These are phyloP conservation scores for Solenopsis invicta DNA, from an alignment of 1,140 invertebrate genomes.

Conservation along the genomic window DNA sequence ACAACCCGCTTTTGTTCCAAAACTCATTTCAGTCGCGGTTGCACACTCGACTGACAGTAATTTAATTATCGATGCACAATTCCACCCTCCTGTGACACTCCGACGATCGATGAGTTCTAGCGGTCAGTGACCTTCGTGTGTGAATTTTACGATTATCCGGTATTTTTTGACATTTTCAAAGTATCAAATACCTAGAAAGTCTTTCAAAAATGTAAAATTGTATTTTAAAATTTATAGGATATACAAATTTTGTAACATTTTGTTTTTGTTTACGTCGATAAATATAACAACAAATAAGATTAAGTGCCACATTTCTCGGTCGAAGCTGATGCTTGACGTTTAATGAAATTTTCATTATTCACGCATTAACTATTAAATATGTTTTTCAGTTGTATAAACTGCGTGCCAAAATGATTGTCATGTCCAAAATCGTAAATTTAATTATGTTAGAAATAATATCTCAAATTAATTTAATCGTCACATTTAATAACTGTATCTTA, in stretches of 20 bases:
- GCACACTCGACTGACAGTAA: slow-evolving; percentile 45
- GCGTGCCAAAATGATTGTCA: too few species aligned
- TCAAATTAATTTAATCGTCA: too few species aligned
- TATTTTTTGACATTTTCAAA: neutral
- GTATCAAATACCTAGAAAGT: too few species aligned
- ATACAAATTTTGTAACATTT: neutral
- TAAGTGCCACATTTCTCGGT: too few species aligned
- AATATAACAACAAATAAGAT: neutral
- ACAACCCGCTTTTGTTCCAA: slow-evolving; percentile 52
- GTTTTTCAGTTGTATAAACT: too few species aligned
- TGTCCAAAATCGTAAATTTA: too few species aligned
- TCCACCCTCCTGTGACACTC: slow-evolving; percentile 24
- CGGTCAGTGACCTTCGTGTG: slow-evolving; percentile 22
- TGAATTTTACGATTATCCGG: slow-evolving; percentile 34
- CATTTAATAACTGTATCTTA: too few species aligned
- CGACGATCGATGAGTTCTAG: slow-evolving; percentile 35
- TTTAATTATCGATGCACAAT: slow-evolving; percentile 60
- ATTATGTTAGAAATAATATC: too few species aligned
- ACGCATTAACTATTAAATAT: too few species aligned
- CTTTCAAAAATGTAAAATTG: neutral
- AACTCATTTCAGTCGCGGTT: slow-evolving; percentile 47
- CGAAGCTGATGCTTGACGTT: too few species aligned
- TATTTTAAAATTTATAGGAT: neutral
- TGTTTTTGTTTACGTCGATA: neutral
- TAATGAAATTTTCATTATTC: too few species aligned